These are phyloP conservation scores for Epinephelus moara DNA, from an alignment of 2,113 vertebrate genomes.

Conservation along the genomic window DNA sequence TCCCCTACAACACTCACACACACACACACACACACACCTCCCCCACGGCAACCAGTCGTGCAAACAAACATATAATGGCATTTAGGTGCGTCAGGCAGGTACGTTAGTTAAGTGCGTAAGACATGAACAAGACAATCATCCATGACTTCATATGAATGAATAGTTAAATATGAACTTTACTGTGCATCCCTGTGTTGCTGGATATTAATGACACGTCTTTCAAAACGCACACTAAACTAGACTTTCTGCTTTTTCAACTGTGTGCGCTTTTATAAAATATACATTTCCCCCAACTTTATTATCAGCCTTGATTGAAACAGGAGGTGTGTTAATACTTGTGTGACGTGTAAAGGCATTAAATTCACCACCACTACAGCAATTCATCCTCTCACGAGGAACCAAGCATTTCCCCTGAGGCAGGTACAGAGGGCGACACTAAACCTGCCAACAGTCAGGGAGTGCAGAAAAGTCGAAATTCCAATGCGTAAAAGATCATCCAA, in stretches of 20 bases:
- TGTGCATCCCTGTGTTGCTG: neutral
- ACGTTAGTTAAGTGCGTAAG: neutral
- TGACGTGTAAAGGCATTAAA: neutral
- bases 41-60: conserved; percentile 7
- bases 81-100: conserved; percentile 9
- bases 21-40: conserved; percentile 11
- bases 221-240: neutral
- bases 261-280: neutral
- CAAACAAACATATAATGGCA: conserved; percentile 20
- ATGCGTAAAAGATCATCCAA: neutral
- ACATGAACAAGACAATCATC: neutral
- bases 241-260: neutral
- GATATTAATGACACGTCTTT: neutral
- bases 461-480: neutral
- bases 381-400: neutral
- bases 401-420: neutral
- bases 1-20: too few species aligned
- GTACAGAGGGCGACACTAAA: conserved; percentile 47
- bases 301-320: neutral
- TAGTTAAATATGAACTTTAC: neutral
- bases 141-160: neutral
- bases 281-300: accelerated
- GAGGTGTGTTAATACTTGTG: neutral
- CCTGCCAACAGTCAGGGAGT: neutral
- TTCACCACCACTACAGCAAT: neutral